Base-by-base conservation (phyloP, 2,797 vertebrate genomes). In the Enteromius viviparus region DNA sequence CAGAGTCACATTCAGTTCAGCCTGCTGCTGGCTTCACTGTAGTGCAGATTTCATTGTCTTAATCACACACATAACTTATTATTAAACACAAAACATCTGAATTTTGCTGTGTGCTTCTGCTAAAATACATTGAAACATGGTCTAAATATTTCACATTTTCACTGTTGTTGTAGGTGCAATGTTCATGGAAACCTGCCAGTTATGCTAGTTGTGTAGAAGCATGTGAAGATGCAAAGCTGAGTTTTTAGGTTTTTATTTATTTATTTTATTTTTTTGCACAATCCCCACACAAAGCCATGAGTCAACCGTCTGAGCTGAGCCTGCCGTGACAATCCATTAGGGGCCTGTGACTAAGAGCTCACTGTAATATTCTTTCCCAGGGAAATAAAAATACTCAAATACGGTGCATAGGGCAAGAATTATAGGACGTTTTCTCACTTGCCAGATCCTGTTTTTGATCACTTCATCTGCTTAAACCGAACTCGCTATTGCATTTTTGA, bases 271-370 rank as follows among this genome's bases (percentile, higher is more conserved):
- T n/a, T 82, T 17, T 26, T 0, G 49, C 23, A 75, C 74, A 68
- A 58, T 77, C 74, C 74, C 70, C 49, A 69, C 64, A 70, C 40
- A 62, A 77, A 77, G 64, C 65, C 21, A 58, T 83, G 74, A 83
- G 74, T 83, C 64, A 70, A 69, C 45, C 53, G 11, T 62, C 64
- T 77, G 65, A 82, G 71, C 60, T 68, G 10, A 70, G 49, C 74
- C 37, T 1, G 6, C 65, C 17, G 37, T 51, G 37, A 60, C 40
- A 69, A 76, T 58, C 55, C 78, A 60, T 64, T 70, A 78, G 29
- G 34, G 19, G 47, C 26, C 65, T 66, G 42, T 80, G 82, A 78
- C 62, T 78, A 51, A 83, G 58, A 68, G 76, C 81, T 77, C 40
- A 62, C 60, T 83, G 45, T 76, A 83, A 69, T 76, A 80, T 77